These are phyloP conservation scores for Dryadula phaetusa DNA, from an alignment of 2,888 invertebrate species.

Conservation along the genomic window DNA sequence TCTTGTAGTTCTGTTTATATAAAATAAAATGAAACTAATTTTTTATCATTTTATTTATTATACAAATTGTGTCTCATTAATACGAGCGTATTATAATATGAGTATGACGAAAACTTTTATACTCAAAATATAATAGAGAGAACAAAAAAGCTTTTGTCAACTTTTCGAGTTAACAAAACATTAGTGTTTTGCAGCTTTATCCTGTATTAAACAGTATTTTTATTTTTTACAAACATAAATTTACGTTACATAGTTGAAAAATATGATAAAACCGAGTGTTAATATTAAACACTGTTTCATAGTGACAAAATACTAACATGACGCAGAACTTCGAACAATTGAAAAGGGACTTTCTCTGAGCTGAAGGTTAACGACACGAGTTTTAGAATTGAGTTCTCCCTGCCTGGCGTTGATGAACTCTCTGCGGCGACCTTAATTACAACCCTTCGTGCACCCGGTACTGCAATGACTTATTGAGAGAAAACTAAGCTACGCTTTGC, in stretches of 20 bases:
- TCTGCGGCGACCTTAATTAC: slow-evolving; percentile 65
- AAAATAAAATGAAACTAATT: no score
- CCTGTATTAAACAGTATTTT: not conserved
- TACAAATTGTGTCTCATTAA: not conserved
- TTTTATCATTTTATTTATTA: not conserved
- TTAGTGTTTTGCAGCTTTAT: not conserved
- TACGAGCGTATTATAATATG: no score
- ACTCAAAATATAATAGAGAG: no score
- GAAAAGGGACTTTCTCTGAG: slow-evolving; percentile 26
- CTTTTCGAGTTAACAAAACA: not conserved
- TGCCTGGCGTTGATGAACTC: slow-evolving; percentile 59
- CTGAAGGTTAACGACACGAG: slow-evolving; percentile 44
- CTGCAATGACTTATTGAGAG: slow-evolving; percentile 44
- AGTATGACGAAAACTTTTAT: no score
- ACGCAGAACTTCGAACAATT: slow-evolving; percentile 9
- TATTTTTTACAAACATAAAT: not conserved
- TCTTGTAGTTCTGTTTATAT: not conserved
- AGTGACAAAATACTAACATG: not conserved
- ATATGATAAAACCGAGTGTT: not conserved
- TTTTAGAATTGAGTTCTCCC: slow-evolving; percentile 45
- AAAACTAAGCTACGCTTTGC: slow-evolving; percentile 52
- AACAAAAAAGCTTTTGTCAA: not conserved
- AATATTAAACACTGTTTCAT: not conserved
- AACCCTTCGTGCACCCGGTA: slow-evolving; percentile 52
- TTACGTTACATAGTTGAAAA: not conserved